A percentile compares a stretch with the other conserved stretches of the same genome.
Conservation (phyloP, 1,140 invertebrate genomes). For the Dolichoris vasculosae region DNA sequence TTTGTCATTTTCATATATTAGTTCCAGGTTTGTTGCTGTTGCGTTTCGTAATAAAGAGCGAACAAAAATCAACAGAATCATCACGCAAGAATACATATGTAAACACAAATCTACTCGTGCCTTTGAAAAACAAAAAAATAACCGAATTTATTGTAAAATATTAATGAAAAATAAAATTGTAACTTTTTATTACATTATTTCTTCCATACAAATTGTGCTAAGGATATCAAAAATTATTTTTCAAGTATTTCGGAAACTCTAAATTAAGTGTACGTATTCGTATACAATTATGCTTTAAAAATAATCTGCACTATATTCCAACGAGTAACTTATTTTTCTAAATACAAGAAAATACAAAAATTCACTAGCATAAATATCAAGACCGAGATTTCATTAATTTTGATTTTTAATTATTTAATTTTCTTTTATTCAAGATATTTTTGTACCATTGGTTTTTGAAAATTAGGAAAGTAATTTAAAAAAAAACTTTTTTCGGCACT, state of each 20-base stretch:
- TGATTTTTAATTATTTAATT: too few relatives aligned
- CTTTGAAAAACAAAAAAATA: not conserved
- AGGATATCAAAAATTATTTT: too few relatives aligned
- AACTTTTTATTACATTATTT: not conserved
- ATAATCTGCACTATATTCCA: not conserved
- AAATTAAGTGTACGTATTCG: not conserved
- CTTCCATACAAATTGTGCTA: not conserved
- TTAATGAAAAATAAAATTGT: not conserved
- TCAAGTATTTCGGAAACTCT: too few relatives aligned
- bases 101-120: not conserved
- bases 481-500: too few relatives aligned
- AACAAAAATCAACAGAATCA: not conserved
- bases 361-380: not conserved
- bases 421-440: too few relatives aligned
- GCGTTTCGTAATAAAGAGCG: constrained; percentile 3
- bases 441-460: too few relatives aligned
- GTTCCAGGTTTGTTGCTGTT: not conserved
- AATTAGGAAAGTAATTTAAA: too few relatives aligned
- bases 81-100: not conserved
- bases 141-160: not conserved
- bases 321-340: not conserved
- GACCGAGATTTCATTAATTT: too few relatives aligned
- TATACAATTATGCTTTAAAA: not conserved
- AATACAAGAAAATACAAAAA: not conserved
- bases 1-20: constrained; percentile 19